Evolutionary conservation across 2,113 vertebrate genomes (phyloP).

Genomic region (Vidua chalybeata): DNA sequence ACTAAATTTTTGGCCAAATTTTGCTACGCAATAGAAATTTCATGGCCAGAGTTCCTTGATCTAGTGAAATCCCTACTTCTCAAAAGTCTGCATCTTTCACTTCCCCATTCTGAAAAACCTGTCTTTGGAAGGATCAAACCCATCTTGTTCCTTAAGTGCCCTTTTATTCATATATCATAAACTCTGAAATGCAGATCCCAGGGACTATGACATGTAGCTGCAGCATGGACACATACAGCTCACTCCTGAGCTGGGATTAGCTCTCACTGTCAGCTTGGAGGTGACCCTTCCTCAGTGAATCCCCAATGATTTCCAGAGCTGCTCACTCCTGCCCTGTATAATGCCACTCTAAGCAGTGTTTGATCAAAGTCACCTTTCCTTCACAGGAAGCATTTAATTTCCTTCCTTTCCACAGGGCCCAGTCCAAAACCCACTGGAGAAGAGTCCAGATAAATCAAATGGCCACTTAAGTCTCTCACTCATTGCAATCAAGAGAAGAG

Average conservation of each 20-base stretch:
- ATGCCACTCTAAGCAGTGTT: background rate
- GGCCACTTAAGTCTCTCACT: background rate
- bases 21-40: background rate
- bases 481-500: background rate
- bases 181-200: background rate
- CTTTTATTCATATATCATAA: background rate
- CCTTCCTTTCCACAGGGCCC: background rate
- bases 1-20: background rate
- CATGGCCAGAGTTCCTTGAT: background rate
- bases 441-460: background rate
- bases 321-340: background rate
- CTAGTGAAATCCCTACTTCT: background rate
- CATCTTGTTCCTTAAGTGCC: background rate
- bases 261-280: background rate
- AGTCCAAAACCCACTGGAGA: background rate
- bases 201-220: background rate
- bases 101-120: background rate
- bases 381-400: background rate
- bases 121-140: background rate
- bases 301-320: background rate
- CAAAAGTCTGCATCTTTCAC: background rate
- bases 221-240: background rate
- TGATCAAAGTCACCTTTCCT: background rate
- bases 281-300: background rate
- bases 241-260: background rate